Percentiles rank a stretch among this genome's conserved stretches.
phyloP scores from a whole-genome alignment of 2,113 vertebrate species.

The Epinephelus moara region DNA sequence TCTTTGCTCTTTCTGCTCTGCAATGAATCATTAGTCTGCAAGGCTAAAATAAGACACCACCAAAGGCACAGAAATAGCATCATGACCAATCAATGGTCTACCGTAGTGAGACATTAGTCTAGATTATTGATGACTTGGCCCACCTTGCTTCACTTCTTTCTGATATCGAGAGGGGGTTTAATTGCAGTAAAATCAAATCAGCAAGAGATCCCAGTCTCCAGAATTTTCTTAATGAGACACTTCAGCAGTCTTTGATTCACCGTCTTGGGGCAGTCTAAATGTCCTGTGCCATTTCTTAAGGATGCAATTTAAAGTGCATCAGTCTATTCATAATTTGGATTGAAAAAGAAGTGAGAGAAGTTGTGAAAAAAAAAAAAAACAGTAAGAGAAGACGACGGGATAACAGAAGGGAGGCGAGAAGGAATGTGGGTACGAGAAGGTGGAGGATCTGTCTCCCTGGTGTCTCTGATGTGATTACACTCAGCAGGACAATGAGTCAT shows the following conservation, averaged over 20 bases:
- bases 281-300: neutral
- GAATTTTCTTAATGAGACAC: constrained; percentile 27
- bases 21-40: constrained; percentile 66
- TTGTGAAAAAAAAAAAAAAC: neutral
- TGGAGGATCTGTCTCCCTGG: constrained; percentile 34
- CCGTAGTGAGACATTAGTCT: constrained; percentile 45
- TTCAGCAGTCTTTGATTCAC: constrained; percentile 8
- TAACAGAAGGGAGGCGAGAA: neutral
- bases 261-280: neutral
- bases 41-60: constrained; percentile 70
- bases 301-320: neutral
- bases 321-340: constrained; percentile 20
- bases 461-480: constrained; percentile 65
- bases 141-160: constrained; percentile 27
- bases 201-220: neutral
- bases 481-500: constrained; percentile 74
- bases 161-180: neutral
- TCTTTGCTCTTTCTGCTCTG: constrained; percentile 58
- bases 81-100: constrained; percentile 65
- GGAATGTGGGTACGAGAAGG: constrained; percentile 14
- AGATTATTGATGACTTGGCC: constrained; percentile 67
- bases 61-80: constrained; percentile 71
- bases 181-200: constrained; percentile 36
- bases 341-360: neutral
- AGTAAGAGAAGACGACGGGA: neutral